These are phyloP conservation scores for Nomia melanderi DNA, from an alignment of 1,140 invertebrate genomes.

Conservation along the genomic window DNA sequence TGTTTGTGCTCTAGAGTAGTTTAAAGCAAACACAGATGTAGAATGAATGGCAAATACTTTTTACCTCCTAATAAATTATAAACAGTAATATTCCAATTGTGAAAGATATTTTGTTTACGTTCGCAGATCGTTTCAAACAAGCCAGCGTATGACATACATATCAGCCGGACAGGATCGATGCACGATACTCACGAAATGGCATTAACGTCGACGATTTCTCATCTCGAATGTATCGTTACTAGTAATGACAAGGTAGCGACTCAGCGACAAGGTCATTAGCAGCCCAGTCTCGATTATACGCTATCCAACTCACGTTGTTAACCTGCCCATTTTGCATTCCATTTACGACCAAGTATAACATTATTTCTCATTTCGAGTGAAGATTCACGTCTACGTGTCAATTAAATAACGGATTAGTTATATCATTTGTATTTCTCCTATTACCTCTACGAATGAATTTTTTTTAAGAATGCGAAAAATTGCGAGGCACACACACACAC, in stretches of 20 bases:
- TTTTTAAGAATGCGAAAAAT: too few species aligned
- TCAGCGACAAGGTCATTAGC: constrained; percentile 31
- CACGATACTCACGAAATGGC: constrained; percentile 12
- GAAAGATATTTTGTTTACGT: not conserved
- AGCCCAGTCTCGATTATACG: constrained; percentile 13
- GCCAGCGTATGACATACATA: not conserved
- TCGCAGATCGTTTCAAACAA: not conserved
- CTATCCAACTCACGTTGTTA: not conserved
- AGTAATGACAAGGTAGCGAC: constrained; percentile 3
- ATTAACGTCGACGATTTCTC: constrained; percentile 36
- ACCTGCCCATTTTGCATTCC: constrained; percentile 2
- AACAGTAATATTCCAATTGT: constrained; percentile 10
- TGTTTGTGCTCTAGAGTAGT: too few species aligned
- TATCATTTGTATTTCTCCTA: too few species aligned
- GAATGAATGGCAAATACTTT: too few species aligned
- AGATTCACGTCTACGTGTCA: too few species aligned
- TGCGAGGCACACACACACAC: too few species aligned
- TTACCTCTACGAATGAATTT: too few species aligned
- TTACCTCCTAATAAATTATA: too few species aligned
- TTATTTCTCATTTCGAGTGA: too few species aligned
- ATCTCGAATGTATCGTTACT: constrained; percentile 21
- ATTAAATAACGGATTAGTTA: too few species aligned
- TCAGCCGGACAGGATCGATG: not conserved
- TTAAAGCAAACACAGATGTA: too few species aligned
- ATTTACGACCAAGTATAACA: not conserved